phyloP scores from a whole-genome alignment of 2,888 invertebrate genomes.

The Cheilosia variabilis region DNA sequence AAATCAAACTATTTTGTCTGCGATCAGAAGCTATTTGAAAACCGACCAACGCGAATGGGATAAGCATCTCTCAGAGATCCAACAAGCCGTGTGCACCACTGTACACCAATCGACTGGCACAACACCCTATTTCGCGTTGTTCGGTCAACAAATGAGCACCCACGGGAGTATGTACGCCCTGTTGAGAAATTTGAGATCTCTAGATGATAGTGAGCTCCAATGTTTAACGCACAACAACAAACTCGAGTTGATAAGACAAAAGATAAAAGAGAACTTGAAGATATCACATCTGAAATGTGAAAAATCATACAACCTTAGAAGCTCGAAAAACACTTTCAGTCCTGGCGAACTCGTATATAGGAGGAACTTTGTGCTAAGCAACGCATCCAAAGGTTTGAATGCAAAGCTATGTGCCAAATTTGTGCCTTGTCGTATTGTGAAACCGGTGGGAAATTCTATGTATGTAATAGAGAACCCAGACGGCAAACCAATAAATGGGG shows the following conservation, averaged over 20 bases:
- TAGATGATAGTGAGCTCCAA: no score
- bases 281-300: background rate
- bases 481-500: background rate
- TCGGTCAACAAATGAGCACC: no score
- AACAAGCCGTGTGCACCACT: background rate
- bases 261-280: background rate
- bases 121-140: no score
- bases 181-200: no score
- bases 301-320: slow-evolving; percentile 10
- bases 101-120: no score
- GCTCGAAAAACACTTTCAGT: background rate
- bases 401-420: background rate
- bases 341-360: background rate
- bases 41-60: background rate
- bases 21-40: background rate
- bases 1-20: slow-evolving; percentile 3
- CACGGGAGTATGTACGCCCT: no score
- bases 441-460: background rate
- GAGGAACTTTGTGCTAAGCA: slow-evolving; percentile 2
- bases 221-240: no score
- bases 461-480: background rate
- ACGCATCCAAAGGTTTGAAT: background rate
- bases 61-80: background rate
- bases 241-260: slow-evolving; percentile 1
- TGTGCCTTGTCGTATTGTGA: background rate